Evolutionary conservation across 1,140 invertebrate species (phyloP), one percentile per base, ranked within the genome.

Genomic region (Danaus plexippus): DNA sequence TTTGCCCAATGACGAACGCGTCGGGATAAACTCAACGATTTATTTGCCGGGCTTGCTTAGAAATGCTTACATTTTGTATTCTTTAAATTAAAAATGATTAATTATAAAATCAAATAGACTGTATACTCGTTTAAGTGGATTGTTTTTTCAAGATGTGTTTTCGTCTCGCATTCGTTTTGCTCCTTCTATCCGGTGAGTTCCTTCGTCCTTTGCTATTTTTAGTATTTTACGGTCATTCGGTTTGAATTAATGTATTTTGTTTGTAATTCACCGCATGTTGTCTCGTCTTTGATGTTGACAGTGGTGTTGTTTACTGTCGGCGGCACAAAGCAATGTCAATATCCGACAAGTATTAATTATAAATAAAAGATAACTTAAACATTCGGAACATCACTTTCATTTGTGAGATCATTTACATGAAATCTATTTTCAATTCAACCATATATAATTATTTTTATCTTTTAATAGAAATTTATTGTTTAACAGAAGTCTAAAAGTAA

Each of bases 151-250:
- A 77, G 75, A 85, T 82, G 79, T 73, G 72, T 63, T 64, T 74
- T 51, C 67, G 69, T 54, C 69, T 67, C 48, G 60, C 66, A 55
- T 67, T 82, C 61, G 64, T 77, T 66, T 68, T 74, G 67, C 70
- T 85, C 57, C 54, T 79, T 48, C 64, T 78, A 69, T 75, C 72
- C 70, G 82, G 82, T 85, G 72, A 81, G 79, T 83, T 80, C 77
- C 73, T 75, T 73, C 69, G 65, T 66, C 71, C 74, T 77, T 71
- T 67, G 67, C 80, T 85, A 85, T 85, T 85, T 82, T 69, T 85
- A 85, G 75, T 59, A 66, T 61, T 68, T 70, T 76, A 77, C 71
- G 75, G 75, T 76, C 75, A 73, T 71, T 70, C 64, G 57, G 57
- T 69, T 71, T 74, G 69, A 69, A 80, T 82, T 77, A 75, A 74